Conservation (phyloP, 2,113 vertebrate genomes). For the Zosterops pallidus region DNA sequence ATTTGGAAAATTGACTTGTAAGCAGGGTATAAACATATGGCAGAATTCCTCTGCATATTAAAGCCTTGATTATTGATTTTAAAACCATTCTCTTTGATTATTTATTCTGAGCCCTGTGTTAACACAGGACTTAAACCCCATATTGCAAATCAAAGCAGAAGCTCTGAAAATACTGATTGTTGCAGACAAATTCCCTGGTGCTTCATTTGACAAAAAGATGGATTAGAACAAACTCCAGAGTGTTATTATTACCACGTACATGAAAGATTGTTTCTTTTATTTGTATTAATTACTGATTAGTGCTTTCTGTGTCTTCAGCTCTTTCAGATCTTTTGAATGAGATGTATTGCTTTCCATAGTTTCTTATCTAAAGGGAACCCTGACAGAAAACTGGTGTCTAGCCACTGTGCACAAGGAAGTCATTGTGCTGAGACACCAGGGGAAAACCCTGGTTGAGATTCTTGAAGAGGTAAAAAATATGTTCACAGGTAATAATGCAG, state of each 20-base stretch:
- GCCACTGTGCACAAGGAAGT: neutral
- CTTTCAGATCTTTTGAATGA: conserved; percentile 34
- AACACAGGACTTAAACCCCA: neutral
- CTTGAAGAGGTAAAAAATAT: neutral
- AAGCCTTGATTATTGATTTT: neutral
- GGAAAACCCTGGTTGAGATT: neutral
- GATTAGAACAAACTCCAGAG: conserved; percentile 63
- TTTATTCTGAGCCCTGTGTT: conserved; percentile 14
- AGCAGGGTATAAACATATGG: neutral
- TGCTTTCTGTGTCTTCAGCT: conserved; percentile 44
- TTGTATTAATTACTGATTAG: conserved; percentile 75
- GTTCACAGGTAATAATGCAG: neutral
- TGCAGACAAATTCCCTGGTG: conserved; percentile 55
- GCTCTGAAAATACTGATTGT: conserved; percentile 46
- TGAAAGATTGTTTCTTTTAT: conserved; percentile 72
- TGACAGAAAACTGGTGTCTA: conserved; percentile 18
- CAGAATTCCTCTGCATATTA: neutral
- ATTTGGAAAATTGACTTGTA: neutral
- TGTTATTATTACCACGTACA: conserved; percentile 68
- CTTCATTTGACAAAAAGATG: conserved; percentile 68
- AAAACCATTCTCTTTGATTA: conserved; percentile 13
- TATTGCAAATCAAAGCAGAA: conserved; percentile 51
- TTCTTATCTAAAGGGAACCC: neutral
- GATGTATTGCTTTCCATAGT: neutral
- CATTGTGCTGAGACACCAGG: neutral